Evolutionary conservation across 2,797 vertebrate species (phyloP), one percentile per base, ranked within the genome.

Genomic region (Cyprinodon diabolis): DNA sequence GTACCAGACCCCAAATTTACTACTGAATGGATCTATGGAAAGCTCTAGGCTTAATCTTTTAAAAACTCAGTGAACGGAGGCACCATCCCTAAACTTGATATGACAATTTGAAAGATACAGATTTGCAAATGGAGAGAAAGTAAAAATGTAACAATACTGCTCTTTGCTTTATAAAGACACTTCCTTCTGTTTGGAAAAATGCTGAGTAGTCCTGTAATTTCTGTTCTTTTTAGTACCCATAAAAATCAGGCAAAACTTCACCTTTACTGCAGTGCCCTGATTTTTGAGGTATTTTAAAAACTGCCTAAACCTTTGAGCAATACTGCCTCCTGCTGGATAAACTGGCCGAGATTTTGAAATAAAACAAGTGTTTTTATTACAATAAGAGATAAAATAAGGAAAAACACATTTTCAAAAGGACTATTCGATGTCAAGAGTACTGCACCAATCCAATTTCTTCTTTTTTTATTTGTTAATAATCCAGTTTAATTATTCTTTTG

Each of bases 241-340:
- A 62, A 35, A 62, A 62, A 40, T 19, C 35, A 37, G 1, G 17
- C 4, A 6, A 62, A 62, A 21, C 35, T 15, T 37, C 3, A 9
- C 65, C 21, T 45, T 69, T 14, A 57, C 68, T 45, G n/a, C 37
- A 19, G n/a, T 10, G 52, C 37, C 17, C 19, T n/a, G 30, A 55
- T 40, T 40, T 51, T 8, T 15, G 48, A 21, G 19, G 5, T 17
- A 23, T 52, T 52, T 8, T 52, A 35, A 43, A 9, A 54, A 43
- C 11, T 30, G 12, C 23, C 21, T 52, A 9, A 23, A 43, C 55
- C 55, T 17, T 25, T 37, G 47, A 49, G 1, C 48, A 76, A 71
- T 69, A 66, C 80, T 79, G 60, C 88, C 83, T 3, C 21, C 88
- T 90, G 73, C 81, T 89, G 91, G 85, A 3, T 69, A 76, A 71